phyloP scores from a whole-genome alignment of 1,140 invertebrate genomes.

The Nebria ingens region DNA sequence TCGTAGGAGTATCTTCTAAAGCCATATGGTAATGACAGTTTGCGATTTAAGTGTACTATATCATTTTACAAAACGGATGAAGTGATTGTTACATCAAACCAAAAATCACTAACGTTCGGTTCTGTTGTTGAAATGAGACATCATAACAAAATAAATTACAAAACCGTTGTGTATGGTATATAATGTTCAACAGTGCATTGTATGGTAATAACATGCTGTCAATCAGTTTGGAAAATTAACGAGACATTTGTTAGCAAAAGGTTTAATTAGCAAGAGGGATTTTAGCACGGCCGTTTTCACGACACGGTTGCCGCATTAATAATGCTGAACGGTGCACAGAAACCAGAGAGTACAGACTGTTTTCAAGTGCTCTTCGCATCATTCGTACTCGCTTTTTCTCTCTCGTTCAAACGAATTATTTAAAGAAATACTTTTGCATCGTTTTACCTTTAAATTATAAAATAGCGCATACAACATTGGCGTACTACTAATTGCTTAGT shows the following conservation, averaged over 20 bases:
- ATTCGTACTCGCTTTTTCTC: too few species aligned
- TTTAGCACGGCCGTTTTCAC: not conserved
- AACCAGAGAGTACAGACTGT: too few species aligned
- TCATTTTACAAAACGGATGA: too few species aligned
- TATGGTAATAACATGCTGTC: constrained; percentile 2
- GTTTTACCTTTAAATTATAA: not conserved
- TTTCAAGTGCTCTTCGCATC: too few species aligned
- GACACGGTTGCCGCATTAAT: not conserved
- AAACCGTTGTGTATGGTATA: too few species aligned
- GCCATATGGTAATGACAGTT: too few species aligned
- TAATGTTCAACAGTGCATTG: constrained; percentile 1
- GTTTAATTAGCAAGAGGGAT: constrained; percentile 1
- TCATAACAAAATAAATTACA: too few species aligned
- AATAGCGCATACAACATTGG: not conserved
- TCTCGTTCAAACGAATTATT: not conserved
- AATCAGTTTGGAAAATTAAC: constrained; percentile 5
- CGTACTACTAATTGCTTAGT: not conserved
- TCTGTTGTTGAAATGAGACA: too few species aligned
- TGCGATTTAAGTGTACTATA: too few species aligned
- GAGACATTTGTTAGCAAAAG: not conserved
- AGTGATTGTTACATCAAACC: too few species aligned
- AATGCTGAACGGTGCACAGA: not conserved
- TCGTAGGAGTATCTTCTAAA: too few species aligned
- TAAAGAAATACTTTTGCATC: not conserved
- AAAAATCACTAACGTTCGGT: too few species aligned